Evolutionary conservation across 2,888 invertebrate species (phyloP).

Genomic region (Lomographa bimaculata): DNA sequence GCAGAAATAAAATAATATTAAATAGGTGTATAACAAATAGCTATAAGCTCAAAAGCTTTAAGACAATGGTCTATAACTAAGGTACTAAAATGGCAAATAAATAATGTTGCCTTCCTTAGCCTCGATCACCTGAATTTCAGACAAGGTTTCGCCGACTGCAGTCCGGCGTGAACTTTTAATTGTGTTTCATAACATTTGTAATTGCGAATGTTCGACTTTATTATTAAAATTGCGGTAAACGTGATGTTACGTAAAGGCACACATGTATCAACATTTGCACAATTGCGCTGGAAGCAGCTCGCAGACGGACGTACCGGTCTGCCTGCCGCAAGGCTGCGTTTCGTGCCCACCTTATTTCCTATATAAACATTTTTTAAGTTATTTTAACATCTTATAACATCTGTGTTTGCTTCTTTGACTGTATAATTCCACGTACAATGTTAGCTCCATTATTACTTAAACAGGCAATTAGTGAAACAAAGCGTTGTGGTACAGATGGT

Average conservation of each 20-base stretch:
- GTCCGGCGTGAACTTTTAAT: slow-evolving; percentile 5
- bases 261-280: slow-evolving; percentile 28
- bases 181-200: slow-evolving; percentile 1
- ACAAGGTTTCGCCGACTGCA: background rate
- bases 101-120: too few species aligned
- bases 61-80: too few species aligned
- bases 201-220: slow-evolving; percentile 1
- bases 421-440: background rate
- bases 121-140: too few species aligned
- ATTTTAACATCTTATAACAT: too few species aligned
- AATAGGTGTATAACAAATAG: too few species aligned
- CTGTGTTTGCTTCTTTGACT: background rate
- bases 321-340: slow-evolving; percentile 14
- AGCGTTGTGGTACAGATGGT: background rate
- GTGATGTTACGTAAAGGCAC: slow-evolving; percentile 6
- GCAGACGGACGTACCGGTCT: slow-evolving; percentile 9
- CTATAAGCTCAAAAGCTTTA: too few species aligned
- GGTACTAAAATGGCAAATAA: too few species aligned
- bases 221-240: slow-evolving; percentile 5
- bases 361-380: background rate
- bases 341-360: slow-evolving; percentile 12
- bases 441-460: slow-evolving; percentile 2
- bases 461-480: slow-evolving; percentile 4
- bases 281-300: slow-evolving; percentile 18
- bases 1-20: too few species aligned